phyloP scores from a whole-genome alignment of 2,113 vertebrate species.

The Cacatua alba region DNA sequence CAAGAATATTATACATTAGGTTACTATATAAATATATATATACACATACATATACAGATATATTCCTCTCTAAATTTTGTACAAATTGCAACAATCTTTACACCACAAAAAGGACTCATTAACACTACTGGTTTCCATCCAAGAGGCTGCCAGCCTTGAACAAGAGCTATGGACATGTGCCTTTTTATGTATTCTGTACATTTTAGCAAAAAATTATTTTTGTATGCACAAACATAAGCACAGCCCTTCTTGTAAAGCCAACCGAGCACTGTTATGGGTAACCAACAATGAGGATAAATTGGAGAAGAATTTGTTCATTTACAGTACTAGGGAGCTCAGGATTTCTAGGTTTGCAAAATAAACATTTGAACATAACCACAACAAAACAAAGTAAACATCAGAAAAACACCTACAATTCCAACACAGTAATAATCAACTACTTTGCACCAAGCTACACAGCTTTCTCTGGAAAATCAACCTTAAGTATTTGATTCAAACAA shows the following conservation, averaged over 20 bases:
- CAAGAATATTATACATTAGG: conserved; percentile 55
- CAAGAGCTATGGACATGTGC: neutral
- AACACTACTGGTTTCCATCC: neutral
- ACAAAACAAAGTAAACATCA: conserved; percentile 32
- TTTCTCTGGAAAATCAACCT: neutral
- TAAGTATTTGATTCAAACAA: neutral
- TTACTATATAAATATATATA: conserved; percentile 28
- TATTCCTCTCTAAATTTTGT: conserved; percentile 2
- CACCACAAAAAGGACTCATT: conserved; percentile 39
- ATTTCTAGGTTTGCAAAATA: conserved; percentile 4
- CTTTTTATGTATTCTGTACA: neutral
- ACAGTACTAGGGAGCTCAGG: neutral
- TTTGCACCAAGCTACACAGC: neutral
- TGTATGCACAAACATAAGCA: neutral
- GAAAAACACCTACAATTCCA: conserved; percentile 10
- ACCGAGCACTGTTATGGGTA: neutral
- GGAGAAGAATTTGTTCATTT: neutral
- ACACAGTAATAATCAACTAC: neutral
- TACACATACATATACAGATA: neutral
- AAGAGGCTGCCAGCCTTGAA: neutral
- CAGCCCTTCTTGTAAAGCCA: conserved; percentile 22
- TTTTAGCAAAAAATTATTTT: neutral
- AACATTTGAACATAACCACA: conserved; percentile 1
- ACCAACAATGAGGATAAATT: neutral
- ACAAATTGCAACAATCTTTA: conserved; percentile 51